Evolutionary conservation across 2,797 vertebrate genomes (phyloP).

Genomic region (Scarus forsteni): DNA sequence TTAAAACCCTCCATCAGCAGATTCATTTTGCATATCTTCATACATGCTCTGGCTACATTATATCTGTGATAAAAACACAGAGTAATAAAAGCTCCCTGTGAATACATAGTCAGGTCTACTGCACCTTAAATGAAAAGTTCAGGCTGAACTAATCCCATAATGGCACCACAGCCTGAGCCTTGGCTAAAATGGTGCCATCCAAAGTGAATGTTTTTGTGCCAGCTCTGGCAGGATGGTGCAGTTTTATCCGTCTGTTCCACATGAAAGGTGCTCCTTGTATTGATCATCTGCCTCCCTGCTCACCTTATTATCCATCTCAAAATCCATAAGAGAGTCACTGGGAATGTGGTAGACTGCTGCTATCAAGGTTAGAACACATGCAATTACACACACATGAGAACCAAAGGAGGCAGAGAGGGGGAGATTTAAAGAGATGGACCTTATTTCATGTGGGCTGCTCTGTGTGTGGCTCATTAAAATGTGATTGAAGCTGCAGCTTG

Average conservation of each 20-base stretch:
- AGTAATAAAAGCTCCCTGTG: conserved; percentile 8
- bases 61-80: conserved; percentile 9
- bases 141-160: conserved; percentile 39
- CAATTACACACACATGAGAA: background rate
- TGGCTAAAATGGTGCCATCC: conserved; percentile 39
- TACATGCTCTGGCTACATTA: conserved; percentile 1
- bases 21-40: background rate
- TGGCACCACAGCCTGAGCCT: conserved; percentile 11
- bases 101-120: conserved; percentile 14
- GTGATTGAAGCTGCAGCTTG: conserved; percentile 61
- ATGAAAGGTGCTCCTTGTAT: conserved; percentile 61
- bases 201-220: conserved; percentile 41
- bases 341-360: conserved; percentile 36
- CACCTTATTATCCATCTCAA: conserved; percentile 66
- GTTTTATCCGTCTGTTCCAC: conserved; percentile 54
- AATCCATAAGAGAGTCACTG: conserved; percentile 64
- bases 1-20: background rate
- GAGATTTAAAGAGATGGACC: conserved; percentile 53
- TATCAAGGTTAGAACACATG: conserved; percentile 59
- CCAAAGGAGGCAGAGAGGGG: conserved; percentile 9
- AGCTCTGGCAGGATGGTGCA: conserved; percentile 45
- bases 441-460: conserved; percentile 48
- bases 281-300: conserved; percentile 66
- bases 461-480: conserved; percentile 66
- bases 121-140: conserved; percentile 34